Evolutionary conservation across 2,888 invertebrate species (phyloP), one percentile per base, ranked within the genome.

Genomic region (Athripsodes cinereus): DNA sequence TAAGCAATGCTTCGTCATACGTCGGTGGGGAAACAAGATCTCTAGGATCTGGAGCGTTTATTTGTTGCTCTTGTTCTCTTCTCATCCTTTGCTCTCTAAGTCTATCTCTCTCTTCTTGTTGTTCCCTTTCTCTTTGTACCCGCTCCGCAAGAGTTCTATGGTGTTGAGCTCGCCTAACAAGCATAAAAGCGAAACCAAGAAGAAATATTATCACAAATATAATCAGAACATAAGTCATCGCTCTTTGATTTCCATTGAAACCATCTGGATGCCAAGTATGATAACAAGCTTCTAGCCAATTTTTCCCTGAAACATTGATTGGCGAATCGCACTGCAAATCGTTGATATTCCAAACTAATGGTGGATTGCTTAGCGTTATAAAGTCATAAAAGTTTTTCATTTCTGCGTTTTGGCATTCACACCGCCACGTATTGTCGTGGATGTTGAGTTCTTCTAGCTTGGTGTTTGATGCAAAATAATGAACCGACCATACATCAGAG

Each of bases 401-500:
- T 20, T 81, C 76, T 0, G 66, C 65, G 62, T 81, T 81, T n/a
- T 70, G 65, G 66, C 90, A 90, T 62, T 87, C 84, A 68, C 90
- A 90, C 60, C 84, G 77, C 90, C 90, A 90, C 64, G 86, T 85
- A 70, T 90, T 90, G 66, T 89, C 87, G 16, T 79, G 78, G 49
- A 90, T 68, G 67, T 81, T 77, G n/a, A 90, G 69, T 55, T 75
- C 74, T 60, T 78, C 75, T 48, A 87, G 71, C 62, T 80, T 80
- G 10, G 75, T 72, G 69, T 85, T 86, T 1, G 75, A 74, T 0
- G 77, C 75, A 66, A 90, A 88, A 67, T 79, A 81, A 1, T 75
- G 72, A 6, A 76, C 74, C 35, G 74, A 76, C 71, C 87, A 81
- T 35, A 82, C 79, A 52, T 79, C 81, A 0, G 85, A 87, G 64